A percentile compares a stretch with the other conserved stretches of the same genome.
phyloP scores from a whole-genome alignment of 2,888 invertebrate genomes.

The Idaea dimidiata region DNA sequence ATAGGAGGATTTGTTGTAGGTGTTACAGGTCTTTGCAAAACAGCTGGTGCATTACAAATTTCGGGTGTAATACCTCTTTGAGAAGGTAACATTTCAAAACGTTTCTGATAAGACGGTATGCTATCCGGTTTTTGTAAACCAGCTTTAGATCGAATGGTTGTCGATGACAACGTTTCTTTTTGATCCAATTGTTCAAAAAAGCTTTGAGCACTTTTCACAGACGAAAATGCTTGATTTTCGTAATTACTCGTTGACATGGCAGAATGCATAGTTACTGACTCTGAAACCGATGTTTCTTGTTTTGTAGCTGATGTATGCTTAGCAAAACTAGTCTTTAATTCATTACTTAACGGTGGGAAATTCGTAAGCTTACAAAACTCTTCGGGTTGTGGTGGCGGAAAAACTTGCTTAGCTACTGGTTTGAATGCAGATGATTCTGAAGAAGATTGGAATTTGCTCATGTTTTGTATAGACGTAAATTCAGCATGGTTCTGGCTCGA shows the following conservation, averaged over 20 bases:
- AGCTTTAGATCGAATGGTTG: conserved; percentile 64
- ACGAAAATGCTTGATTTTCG: conserved; percentile 54
- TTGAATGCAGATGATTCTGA: conserved; percentile 70
- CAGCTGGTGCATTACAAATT: conserved; percentile 63
- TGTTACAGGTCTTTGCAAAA: conserved; percentile 65
- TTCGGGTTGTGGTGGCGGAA: conserved; percentile 60
- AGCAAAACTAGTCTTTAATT: conserved; percentile 58
- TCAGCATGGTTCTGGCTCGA: conserved; percentile 52
- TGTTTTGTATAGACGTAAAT: conserved; percentile 62
- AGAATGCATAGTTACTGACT: conserved; percentile 52
- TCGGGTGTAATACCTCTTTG: conserved; percentile 82
- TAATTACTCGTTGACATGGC: conserved; percentile 43
- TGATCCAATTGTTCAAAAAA: conserved; percentile 68
- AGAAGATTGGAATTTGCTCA: conserved; percentile 61
- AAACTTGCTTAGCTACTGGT: conserved; percentile 71
- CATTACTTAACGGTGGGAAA: conserved; percentile 63
- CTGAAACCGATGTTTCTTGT: conserved; percentile 50
- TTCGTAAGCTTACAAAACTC: conserved; percentile 54
- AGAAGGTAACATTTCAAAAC: conserved; percentile 80
- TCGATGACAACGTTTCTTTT: conserved; percentile 56
- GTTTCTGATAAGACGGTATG: conserved; percentile 84
- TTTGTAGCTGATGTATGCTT: conserved; percentile 45
- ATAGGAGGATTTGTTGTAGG: conserved; percentile 65
- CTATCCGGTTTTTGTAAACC: conserved; percentile 83
- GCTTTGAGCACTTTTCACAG: conserved; percentile 64